Base-by-base conservation (phyloP, 2,113 vertebrate genomes). In the Zosterops pallidus region DNA sequence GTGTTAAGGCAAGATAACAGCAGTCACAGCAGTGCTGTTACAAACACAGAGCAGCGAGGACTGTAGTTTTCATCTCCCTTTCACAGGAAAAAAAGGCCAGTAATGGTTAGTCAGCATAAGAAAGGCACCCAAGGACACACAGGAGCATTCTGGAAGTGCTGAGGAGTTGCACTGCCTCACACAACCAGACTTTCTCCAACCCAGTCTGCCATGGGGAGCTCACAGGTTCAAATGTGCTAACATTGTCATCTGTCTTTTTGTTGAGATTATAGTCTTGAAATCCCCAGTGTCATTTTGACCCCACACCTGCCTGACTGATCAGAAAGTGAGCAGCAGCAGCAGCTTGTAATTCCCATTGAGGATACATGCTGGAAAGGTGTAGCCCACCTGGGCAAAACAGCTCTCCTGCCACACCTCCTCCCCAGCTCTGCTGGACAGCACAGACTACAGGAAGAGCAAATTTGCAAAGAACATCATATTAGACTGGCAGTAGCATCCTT, bases 271-370 rank as follows among this genome's bases (percentile, higher is more conserved):
- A 47, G 21, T 21, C 46, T 69, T 53, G 39, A 86, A 68, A 24
- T 39, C 8, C 20, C 9, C 1, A 0, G 14, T 14, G 8, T 28
- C 6, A 39, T 67, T 91, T 86, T 53, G 39, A 79, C 60, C 39
- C 47, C 39, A 39, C 39, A 68, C 12, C 82, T 76, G 9, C 64
- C 68, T 76, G 69, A 53, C 42, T 75, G 55, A 57, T 75, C 59
- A 83, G 63, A 62, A 22, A 46, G 62, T 65, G 37, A 99, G 98
- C 50, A 98, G 97, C 41, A 99, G 82, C 68, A 98, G 94, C 64
- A 99, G 89, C 80, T 97, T 97, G 53, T 98, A 98, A 76, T 96
- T 97, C 28, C 74, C 79, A 20, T 98, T 97, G 98, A 64, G 98
- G 98, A 95, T 98, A 98, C 89, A 97, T 35, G 39, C 98, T 98